Evolutionary conservation across 2,888 invertebrate species (phyloP).

Genomic region (Plebejus anna): DNA sequence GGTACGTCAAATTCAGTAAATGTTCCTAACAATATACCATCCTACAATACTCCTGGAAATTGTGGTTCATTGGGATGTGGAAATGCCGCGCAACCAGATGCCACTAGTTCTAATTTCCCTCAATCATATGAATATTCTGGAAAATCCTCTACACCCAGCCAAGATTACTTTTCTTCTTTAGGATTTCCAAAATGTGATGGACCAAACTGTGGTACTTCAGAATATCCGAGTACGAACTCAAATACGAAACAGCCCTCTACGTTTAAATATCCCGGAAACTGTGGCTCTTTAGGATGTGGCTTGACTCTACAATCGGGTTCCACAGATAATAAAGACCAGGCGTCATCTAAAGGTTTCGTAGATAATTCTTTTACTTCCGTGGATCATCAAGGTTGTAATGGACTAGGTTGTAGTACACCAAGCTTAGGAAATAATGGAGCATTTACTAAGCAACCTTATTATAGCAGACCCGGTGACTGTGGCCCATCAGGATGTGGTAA

Average conservation of each 20-base stretch:
- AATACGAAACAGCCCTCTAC: not conserved
- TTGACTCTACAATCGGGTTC: conserved; percentile 2
- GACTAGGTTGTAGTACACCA: conserved; percentile 10
- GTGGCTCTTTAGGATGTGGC: conserved; percentile 26
- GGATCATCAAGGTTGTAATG: not conserved
- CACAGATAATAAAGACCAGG: not conserved
- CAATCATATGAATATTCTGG: not conserved
- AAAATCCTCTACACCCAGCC: not conserved
- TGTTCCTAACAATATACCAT: conserved; percentile 5
- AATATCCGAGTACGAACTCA: not conserved
- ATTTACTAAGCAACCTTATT: conserved; percentile 6
- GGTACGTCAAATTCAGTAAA: conserved; percentile 27
- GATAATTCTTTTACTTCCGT: not conserved
- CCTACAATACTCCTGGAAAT: not conserved
- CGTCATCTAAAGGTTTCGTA: conserved; percentile 1
- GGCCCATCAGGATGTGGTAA: conserved; percentile 24
- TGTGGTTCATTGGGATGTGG: conserved; percentile 22
- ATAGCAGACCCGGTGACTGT: conserved; percentile 9
- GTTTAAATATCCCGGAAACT: conserved; percentile 7
- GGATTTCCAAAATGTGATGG: conserved; percentile 17
- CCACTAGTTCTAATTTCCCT: not conserved
- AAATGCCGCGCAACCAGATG: not conserved
- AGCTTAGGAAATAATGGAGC: not conserved
- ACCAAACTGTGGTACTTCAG: conserved; percentile 16
- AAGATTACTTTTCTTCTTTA: not conserved